Percentiles rank a stretch among this genome's conserved stretches.
These are phyloP conservation scores for Trichopria drosophilae DNA, from an alignment of 2,888 invertebrate genomes.

Conservation along the genomic window DNA sequence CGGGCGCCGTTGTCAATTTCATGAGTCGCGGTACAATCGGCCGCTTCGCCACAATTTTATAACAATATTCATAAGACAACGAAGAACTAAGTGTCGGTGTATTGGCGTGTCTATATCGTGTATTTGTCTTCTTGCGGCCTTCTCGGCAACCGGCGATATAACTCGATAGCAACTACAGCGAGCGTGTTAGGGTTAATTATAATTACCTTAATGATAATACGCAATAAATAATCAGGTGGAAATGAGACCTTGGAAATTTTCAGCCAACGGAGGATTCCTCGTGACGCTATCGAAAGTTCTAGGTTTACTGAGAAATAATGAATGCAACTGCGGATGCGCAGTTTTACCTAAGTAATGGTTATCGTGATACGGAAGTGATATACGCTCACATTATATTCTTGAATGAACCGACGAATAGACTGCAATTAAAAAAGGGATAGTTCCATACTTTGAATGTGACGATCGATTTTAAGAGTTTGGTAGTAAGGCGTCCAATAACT, in stretches of 20 bases:
- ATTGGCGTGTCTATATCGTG: constrained; percentile 8
- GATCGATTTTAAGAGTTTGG: constrained; percentile 34
- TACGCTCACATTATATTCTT: constrained; percentile 17
- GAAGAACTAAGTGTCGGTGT: constrained; percentile 3
- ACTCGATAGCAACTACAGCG: constrained; percentile 35
- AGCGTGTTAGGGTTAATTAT: constrained; percentile 38
- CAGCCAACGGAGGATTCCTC: too few species aligned
- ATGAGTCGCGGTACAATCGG: too few species aligned
- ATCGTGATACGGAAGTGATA: constrained; percentile 23
- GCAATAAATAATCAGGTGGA: constrained; percentile 40
- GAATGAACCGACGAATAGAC: constrained; percentile 27
- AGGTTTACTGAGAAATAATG: constrained; percentile 19
- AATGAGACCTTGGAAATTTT: constrained; percentile 18
- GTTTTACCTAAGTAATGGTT: constrained; percentile 23
- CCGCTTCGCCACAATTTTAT: constrained; percentile 15
- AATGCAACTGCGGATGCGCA: constrained; percentile 16
- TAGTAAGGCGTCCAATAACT: constrained; percentile 40
- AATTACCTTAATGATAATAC: constrained; percentile 38
- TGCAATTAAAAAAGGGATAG: constrained; percentile 39
- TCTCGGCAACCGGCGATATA: constrained; percentile 26
- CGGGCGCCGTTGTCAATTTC: too few species aligned
- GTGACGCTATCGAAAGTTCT: too few species aligned
- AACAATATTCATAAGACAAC: constrained; percentile 17
- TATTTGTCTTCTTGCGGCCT: constrained; percentile 17
- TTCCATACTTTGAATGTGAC: constrained; percentile 36